phyloP scores from a whole-genome alignment of 2,888 invertebrate genomes.

The Drosophila ezoana region DNA sequence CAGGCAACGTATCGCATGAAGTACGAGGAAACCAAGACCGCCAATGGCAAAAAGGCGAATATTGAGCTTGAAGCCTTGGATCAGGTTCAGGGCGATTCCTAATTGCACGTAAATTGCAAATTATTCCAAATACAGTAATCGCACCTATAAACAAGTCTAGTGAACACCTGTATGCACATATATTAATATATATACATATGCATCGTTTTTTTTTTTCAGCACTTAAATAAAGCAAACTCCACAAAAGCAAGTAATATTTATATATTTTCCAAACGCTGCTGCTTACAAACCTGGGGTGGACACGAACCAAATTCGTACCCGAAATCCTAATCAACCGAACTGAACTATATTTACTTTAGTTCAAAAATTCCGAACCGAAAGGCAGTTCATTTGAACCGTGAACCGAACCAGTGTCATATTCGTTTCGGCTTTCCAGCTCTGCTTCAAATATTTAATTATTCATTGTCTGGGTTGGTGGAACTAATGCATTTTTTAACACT shows the following conservation, averaged over 20 bases:
- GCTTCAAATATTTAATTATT: neutral
- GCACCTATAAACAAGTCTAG: neutral
- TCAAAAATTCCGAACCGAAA: too few species aligned
- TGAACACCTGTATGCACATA: neutral
- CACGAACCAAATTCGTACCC: too few species aligned
- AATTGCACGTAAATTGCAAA: neutral
- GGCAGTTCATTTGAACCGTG: too few species aligned
- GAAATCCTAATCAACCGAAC: too few species aligned
- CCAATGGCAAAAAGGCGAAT: neutral
- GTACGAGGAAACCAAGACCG: conserved; percentile 86
- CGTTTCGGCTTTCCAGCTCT: too few species aligned
- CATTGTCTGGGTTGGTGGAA: conserved; percentile 2
- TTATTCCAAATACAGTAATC: neutral
- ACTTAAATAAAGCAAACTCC: conserved; percentile 18
- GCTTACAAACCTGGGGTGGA: too few species aligned
- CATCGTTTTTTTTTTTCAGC: neutral
- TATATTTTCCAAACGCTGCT: too few species aligned
- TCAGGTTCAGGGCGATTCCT: conserved; percentile 35
- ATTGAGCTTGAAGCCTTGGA: neutral
- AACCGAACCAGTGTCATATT: too few species aligned
- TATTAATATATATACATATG: neutral
- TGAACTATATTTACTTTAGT: too few species aligned
- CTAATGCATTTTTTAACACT: conserved; percentile 6
- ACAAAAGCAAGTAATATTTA: neutral
- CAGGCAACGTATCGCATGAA: conserved; percentile 87